These are phyloP conservation scores for Camponotus floridanus DNA, from an alignment of 1,140 invertebrate species.

Conservation along the genomic window DNA sequence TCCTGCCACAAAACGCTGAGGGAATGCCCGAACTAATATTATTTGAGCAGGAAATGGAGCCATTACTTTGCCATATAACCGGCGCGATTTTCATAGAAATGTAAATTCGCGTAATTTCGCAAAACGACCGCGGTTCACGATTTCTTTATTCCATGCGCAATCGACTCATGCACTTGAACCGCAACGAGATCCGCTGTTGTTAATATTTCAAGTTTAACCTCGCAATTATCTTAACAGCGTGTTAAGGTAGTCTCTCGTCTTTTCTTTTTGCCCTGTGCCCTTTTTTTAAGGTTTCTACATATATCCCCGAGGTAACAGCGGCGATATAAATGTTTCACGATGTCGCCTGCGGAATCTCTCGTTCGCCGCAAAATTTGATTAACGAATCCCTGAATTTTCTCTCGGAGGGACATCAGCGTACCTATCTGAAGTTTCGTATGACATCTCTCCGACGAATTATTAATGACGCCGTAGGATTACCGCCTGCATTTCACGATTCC, in stretches of 20 bases:
- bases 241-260: not conserved
- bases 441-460: constrained; percentile 49
- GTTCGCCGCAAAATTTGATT: constrained; percentile 57
- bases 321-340: constrained; percentile 58
- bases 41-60: constrained; percentile 33
- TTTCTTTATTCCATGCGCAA: not conserved
- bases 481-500: constrained; percentile 35
- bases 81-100: constrained; percentile 42
- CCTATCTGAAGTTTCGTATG: constrained; percentile 46
- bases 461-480: constrained; percentile 54
- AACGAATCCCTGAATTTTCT: constrained; percentile 59
- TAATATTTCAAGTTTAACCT: constrained; percentile 41
- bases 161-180: not conserved
- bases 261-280: too few species aligned
- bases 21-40: constrained; percentile 25
- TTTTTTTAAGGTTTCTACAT: not conserved
- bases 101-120: constrained; percentile 15
- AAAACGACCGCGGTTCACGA: constrained; percentile 1
- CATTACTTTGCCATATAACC: not conserved
- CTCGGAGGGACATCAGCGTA: constrained; percentile 48
- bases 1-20: not conserved
- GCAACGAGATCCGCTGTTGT: not conserved
- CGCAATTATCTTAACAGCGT: constrained; percentile 29
- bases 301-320: constrained; percentile 38
- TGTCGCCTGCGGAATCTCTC: constrained; percentile 26